Base-by-base conservation (phyloP, 2,888 invertebrate species). In the Sylvicola cinctus region DNA sequence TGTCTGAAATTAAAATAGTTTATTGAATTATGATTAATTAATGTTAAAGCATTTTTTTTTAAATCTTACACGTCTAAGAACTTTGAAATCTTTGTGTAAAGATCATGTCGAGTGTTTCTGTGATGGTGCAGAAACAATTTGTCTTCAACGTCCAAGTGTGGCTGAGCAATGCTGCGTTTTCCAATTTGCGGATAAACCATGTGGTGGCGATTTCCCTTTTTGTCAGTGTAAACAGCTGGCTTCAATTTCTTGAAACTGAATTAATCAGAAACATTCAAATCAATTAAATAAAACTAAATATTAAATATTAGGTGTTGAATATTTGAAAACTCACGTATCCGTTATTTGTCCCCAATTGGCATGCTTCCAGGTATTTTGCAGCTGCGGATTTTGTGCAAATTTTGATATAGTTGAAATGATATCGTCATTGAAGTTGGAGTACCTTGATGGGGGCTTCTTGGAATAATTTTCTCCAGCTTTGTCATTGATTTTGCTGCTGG, bases 1-100 rank as follows among this genome's bases (percentile, higher is more conserved):
- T 33, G 28, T 8, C 39, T 39, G 17, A 14, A 33, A 8, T 28
- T 8, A 13, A 28, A 28, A 28, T n/a, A 28, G 25, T n/a, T n/a
- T n/a, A 25, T 25, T 25, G 25, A 35, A 25, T 12, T 25, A 26
- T 29, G 12, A 34, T 15, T 14, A 23, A 15, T 33, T 27, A 16
- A 27, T 27, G 27, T 33, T n/a, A 14, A 25, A 26, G 23, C 7
- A 25, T 7, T 25, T 25, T 7, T 7, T 11, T 11, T 11, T 25
- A 25, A 25, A 8, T 25, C 28, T 28, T 13, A 28, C 28, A 13
- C 28, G 28, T 28, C 14, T n/a, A 28, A 11, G 28, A 28, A 28
- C 28, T 13, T 13, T 28, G n/a, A n/a, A 4, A 28, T 28, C 6
- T 28, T n/a, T 11, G n/a, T n/a, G 28, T 28, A 28, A 28, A 28